Evolutionary conservation across 1,140 invertebrate species (phyloP), one percentile per base, ranked within the genome.

Genomic region (Pseudachorutes palmiensis): DNA sequence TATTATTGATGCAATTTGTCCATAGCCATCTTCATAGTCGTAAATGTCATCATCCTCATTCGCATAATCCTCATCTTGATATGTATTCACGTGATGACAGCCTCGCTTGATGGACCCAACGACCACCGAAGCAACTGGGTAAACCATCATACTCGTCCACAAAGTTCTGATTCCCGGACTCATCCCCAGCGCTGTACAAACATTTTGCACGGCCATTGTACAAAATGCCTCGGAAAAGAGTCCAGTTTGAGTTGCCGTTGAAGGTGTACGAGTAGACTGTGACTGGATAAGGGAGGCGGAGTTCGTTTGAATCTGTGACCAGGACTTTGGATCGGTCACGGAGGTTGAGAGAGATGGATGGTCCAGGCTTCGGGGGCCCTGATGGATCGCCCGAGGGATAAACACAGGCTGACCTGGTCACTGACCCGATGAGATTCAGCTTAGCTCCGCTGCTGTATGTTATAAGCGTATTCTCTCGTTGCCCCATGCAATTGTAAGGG

Each of bases 21-120:
- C 51, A 26, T 55, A 55, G 5, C 51, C 51, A 55, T 55, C 51
- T 55, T 55, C 51, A 24, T 55, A 55, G 51, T 55, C 51, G 24
- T 55, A 55, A 24, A 55, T 55, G 51, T 55, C 51, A 55, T 55
- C 51, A 55, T 55, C 24, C 51, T 12, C 5, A 12, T 9, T 19
- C 5, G 51, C 14, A 24, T 55, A 55, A 55, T 55, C 51, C 24
- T 55, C 36, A 45, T 45, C 51, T 9, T 55, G 51, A 55, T 9
- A 3, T 55, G 12, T 12, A 22, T n/a, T n/a, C n/a, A n/a, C n/a
- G 24, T 16, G 51, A 12, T 55, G 51, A 55, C 51, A 55, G 3
- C 51, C 51, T 55, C 12, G 12, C 24, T 24, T 12, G 24, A 55
- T 14, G 12, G 51, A 55, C 5, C 51, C 51, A 5, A 55, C 51